These are phyloP conservation scores for Danio rerio DNA, from an alignment of 2,113 vertebrate genomes.

Conservation along the genomic window DNA sequence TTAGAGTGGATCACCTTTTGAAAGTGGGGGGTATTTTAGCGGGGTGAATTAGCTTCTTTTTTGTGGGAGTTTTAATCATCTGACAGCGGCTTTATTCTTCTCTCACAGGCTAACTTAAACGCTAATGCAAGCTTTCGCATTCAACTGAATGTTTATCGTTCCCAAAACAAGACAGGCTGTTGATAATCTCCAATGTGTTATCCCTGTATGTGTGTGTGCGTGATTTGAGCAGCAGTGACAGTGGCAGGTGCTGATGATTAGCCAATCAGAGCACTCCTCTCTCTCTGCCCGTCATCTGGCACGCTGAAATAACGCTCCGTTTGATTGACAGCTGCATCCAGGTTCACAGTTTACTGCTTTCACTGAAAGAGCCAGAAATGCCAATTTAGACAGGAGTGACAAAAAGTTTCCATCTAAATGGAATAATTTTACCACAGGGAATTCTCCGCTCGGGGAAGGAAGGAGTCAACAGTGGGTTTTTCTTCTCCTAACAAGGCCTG, in stretches of 20 bases:
- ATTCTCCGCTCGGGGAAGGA: conserved; percentile 83
- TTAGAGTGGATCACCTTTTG: no score
- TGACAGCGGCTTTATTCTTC: no score
- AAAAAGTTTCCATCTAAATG: conserved; percentile 94
- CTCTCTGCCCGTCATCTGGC: conserved; percentile 82
- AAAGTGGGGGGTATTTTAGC: no score
- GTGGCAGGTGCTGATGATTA: conserved; percentile 83
- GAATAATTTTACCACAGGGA: conserved; percentile 93
- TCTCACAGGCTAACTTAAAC: no score
- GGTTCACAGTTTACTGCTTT: conserved; percentile 95
- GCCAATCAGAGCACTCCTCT: conserved; percentile 78
- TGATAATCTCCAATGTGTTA: background rate
- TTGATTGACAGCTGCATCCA: conserved; percentile 91
- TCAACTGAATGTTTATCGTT: no score
- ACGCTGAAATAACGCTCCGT: conserved; percentile 83
- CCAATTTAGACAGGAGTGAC: conserved; percentile 95
- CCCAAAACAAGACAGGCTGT: no score
- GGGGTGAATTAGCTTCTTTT: no score
- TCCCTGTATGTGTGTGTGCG: background rate
- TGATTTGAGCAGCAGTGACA: conserved; percentile 69
- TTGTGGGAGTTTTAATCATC: no score
- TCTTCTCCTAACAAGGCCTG: conserved; percentile 85
- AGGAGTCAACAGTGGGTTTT: conserved; percentile 75
- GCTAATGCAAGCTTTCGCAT: no score
- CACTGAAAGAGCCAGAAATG: conserved; percentile 90